These are phyloP conservation scores for Pelagia noctiluca DNA, from an alignment of 30 jellyfish, hydroid and myxozoan species.

Conservation along the genomic window DNA sequence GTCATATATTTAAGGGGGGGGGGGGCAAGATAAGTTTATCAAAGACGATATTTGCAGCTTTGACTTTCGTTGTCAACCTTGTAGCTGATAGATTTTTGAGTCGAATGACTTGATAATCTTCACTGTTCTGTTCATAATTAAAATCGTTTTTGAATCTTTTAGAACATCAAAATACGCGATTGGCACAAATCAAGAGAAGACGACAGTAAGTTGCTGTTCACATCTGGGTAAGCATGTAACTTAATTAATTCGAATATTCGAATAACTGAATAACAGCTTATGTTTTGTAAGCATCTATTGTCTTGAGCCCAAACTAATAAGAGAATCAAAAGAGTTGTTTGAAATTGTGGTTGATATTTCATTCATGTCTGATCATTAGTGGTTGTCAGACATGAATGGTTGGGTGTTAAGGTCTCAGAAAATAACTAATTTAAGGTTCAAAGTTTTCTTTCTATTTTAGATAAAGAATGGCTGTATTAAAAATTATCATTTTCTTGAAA, in stretches of 20 bases:
- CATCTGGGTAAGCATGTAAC: slow-evolving; percentile 10
- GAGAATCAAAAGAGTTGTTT: not conserved
- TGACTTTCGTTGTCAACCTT: slow-evolving; percentile 66
- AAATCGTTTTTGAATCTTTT: slow-evolving; percentile 31
- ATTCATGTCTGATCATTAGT: slow-evolving; percentile 14
- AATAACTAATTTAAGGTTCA: slow-evolving; percentile 3
- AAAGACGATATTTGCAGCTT: slow-evolving; percentile 62
- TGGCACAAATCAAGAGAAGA: slow-evolving; percentile 49
- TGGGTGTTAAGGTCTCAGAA: slow-evolving; percentile 6
- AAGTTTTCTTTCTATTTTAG: slow-evolving; percentile 9
- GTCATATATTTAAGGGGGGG: too few species aligned
- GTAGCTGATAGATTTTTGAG: slow-evolving; percentile 63
- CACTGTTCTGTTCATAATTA: slow-evolving; percentile 29
- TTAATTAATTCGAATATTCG: slow-evolving; percentile 10
- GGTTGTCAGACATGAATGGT: not conserved
- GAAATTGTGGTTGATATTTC: slow-evolving; percentile 13
- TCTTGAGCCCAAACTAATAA: slow-evolving; percentile 4
- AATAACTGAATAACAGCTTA: slow-evolving; percentile 8
- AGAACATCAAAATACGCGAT: slow-evolving; percentile 44
- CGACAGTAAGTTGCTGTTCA: slow-evolving; percentile 8
- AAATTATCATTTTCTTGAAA: slow-evolving; percentile 22
- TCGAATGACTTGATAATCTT: slow-evolving; percentile 17
- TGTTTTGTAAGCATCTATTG: slow-evolving; percentile 5
- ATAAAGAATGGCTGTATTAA: slow-evolving; percentile 8
- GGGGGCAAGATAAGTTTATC: too few species aligned